Base-by-base conservation (phyloP, 92 coral and sea anemone genomes). In the Porites cylindrica region DNA sequence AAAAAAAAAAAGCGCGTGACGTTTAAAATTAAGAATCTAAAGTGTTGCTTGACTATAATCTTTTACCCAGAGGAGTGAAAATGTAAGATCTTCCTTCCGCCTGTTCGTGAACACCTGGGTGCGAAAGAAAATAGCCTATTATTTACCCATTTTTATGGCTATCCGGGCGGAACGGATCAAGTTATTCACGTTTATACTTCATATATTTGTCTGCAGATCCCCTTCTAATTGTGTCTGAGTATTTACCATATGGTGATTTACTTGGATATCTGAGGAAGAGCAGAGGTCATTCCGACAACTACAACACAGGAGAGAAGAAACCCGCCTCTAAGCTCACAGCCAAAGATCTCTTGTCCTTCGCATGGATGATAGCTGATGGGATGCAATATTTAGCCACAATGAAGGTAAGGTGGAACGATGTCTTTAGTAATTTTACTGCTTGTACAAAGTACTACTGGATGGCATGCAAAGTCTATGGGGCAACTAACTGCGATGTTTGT, bases 281-380 rank as follows among this genome's bases (percentile, higher is more conserved):
- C 43, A 85, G 96, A 23, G 94, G 96, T 0, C 84, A 81, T 50
- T 77, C 86, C 19, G 96, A 93, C 86, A n/a, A 58, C 17, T 88
- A 91, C 65, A 64, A 88, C 54, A 79, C 96, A 4, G 94, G 96
- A 10, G 96, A 93, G 47, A 86, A 74, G 13, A 82, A 80, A 23
- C 94, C 96, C 19, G 83, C 82, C 2, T 84, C 90, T 1, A 80
- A 50, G 23, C 71, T 93, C 32, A 80, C 73, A 5, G 76, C 83
- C 2, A 75, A 85, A 1, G 88, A 91, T 38, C 82, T 93, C 20
- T 23, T 91, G 29, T 72, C 66, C 17, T 91, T 88, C 59, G 96
- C 92, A 10, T 93, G 94, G 94, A 93, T 91, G 94, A 84, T 93
- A n/a, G 92, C 94, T 26, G 94, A 93, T 70, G 94, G 96, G 0